phyloP scores from a whole-genome alignment of 2,888 invertebrate species.

The Plebejus argus region DNA sequence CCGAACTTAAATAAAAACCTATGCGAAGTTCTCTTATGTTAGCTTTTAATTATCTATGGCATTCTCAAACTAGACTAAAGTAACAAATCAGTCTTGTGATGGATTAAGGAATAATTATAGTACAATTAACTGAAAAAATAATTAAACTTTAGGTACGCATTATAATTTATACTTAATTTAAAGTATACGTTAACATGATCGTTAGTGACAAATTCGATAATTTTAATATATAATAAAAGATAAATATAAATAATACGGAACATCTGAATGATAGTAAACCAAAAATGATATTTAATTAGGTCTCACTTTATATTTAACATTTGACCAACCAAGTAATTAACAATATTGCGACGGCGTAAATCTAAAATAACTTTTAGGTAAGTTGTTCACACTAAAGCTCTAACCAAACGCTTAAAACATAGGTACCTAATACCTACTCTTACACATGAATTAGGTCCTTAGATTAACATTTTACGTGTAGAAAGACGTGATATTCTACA shows the following conservation, averaged over 20 bases:
- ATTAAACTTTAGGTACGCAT: conserved; percentile 34
- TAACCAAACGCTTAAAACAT: conserved; percentile 15
- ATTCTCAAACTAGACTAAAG: conserved; percentile 80
- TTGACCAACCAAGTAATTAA: neutral
- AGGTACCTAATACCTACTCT: neutral
- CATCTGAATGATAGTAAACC: neutral
- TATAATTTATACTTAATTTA: conserved; percentile 43
- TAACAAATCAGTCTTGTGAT: conserved; percentile 80
- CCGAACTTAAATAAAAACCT: conserved; percentile 59
- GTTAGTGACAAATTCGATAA: conserved; percentile 33
- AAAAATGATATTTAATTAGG: neutral
- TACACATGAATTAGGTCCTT: conserved; percentile 2
- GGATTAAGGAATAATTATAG: conserved; percentile 64
- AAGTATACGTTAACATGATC: conserved; percentile 42
- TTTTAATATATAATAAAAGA: neutral
- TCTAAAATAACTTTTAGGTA: conserved; percentile 23
- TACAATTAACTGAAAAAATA: conserved; percentile 55
- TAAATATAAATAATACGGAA: neutral
- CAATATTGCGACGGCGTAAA: neutral
- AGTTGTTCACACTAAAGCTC: conserved; percentile 3
- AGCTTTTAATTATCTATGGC: conserved; percentile 69
- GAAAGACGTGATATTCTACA: conserved; percentile 40
- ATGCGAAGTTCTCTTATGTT: conserved; percentile 52
- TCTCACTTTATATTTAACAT: neutral
- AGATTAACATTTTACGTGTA: conserved; percentile 21